Percentiles rank a stretch among this genome's conserved stretches.
phyloP scores from a whole-genome alignment of 2,888 invertebrate genomes.

The Ochropleura plecta region DNA sequence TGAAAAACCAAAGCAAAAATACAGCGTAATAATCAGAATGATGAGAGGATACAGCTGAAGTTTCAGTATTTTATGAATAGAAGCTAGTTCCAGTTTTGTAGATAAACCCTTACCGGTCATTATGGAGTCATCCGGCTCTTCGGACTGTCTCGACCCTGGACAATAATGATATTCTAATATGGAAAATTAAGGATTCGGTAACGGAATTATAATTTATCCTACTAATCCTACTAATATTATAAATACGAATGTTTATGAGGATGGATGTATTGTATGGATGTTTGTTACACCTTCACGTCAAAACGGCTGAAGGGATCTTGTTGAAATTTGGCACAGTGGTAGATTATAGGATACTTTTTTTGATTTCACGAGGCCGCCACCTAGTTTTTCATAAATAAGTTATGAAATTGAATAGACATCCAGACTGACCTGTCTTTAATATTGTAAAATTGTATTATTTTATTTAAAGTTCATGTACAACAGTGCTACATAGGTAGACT shows the following conservation, averaged over 20 bases:
- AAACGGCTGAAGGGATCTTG: no score
- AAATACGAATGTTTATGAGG: no score
- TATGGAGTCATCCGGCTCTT: conserved; percentile 61
- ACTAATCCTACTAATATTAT: no score
- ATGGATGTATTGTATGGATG: no score
- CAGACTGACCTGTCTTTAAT: not conserved
- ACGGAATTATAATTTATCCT: not conserved
- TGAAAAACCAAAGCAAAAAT: conserved; percentile 10
- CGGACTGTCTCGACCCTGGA: conserved; percentile 63
- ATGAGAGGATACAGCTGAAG: conserved; percentile 3
- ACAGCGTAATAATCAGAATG: conserved; percentile 7
- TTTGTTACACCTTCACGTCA: no score
- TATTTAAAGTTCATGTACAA: no score
- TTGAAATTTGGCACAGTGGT: no score
- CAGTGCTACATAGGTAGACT: no score
- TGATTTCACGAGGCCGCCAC: no score
- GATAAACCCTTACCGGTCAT: conserved; percentile 60
- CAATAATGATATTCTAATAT: conserved; percentile 47
- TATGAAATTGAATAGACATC: not conserved
- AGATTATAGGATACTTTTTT: no score
- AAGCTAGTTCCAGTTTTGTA: conserved; percentile 27
- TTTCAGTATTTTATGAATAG: conserved; percentile 24
- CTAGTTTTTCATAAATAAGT: not conserved
- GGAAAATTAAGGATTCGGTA: not conserved
- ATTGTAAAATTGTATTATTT: no score